These are phyloP conservation scores for Achlya flavicornis DNA, from an alignment of 2,888 invertebrate species.

Conservation along the genomic window DNA sequence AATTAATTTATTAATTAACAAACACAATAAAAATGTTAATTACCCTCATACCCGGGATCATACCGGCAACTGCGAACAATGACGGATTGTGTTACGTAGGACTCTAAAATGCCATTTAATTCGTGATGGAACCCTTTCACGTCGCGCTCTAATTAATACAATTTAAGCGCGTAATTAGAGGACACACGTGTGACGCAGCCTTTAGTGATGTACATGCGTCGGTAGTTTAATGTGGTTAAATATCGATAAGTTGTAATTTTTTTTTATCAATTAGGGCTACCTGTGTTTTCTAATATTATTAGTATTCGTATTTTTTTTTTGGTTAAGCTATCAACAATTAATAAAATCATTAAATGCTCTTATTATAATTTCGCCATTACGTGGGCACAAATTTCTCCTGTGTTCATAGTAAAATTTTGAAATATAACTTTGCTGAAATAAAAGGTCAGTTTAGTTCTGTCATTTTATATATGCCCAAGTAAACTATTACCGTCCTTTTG, in stretches of 20 bases:
- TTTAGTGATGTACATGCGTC: constrained; percentile 43
- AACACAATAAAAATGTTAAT: constrained; percentile 62
- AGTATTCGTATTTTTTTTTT: no score
- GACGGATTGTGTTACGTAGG: constrained; percentile 42
- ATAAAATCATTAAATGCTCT: no score
- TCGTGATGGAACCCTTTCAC: constrained; percentile 74
- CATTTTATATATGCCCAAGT: no score
- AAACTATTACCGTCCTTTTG: no score
- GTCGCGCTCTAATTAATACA: constrained; percentile 80
- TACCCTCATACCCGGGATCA: constrained; percentile 57
- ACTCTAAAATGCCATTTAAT: constrained; percentile 65
- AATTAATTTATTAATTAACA: constrained; percentile 38
- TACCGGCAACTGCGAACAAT: constrained; percentile 41
- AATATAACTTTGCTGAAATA: no score
- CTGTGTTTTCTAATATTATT: no score
- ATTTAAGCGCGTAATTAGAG: constrained; percentile 79
- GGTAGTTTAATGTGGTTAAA: neutral
- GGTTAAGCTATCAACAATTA: no score
- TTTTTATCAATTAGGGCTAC: no score
- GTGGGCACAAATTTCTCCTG: no score
- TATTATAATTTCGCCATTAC: no score
- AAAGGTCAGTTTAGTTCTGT: no score
- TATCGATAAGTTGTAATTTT: constrained; percentile 23
- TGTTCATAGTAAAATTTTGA: no score
- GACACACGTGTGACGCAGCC: constrained; percentile 64